These are phyloP conservation scores for Calameuta pallipes DNA, from an alignment of 2,888 invertebrate genomes.

Conservation along the genomic window DNA sequence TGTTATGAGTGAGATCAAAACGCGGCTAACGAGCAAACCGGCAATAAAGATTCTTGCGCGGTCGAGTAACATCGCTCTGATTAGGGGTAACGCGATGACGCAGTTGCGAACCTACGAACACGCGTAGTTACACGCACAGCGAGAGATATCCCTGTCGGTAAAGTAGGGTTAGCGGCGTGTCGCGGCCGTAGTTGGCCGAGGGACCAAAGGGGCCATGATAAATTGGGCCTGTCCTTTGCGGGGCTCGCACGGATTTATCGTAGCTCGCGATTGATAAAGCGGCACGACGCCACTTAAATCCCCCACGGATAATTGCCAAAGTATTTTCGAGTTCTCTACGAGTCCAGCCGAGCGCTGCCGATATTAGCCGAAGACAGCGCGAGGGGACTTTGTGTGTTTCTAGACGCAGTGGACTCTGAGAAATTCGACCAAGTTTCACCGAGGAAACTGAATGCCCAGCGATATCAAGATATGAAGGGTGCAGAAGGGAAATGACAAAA, in stretches of 20 bases:
- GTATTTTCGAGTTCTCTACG: background rate
- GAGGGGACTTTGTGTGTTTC: background rate
- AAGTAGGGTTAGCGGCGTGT: conserved; percentile 11
- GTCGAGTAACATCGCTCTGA: conserved; percentile 39
- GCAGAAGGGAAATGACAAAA: background rate
- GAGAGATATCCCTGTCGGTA: background rate
- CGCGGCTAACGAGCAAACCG: conserved; percentile 46
- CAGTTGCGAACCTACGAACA: conserved; percentile 46
- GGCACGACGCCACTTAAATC: background rate
- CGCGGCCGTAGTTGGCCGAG: conserved; percentile 15
- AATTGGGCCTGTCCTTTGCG: conserved; percentile 18
- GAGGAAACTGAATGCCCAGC: background rate
- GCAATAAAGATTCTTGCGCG: conserved; percentile 43
- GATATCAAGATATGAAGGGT: background rate
- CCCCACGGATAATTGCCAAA: background rate
- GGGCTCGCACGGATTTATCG: conserved; percentile 9
- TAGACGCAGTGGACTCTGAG: background rate
- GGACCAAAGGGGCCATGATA: conserved; percentile 28
- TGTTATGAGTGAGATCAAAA: conserved; percentile 40
- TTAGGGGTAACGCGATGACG: conserved; percentile 44
- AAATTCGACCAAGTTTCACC: background rate
- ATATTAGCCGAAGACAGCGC: background rate
- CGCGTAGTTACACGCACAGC: conserved; percentile 24
- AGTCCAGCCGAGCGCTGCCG: background rate
- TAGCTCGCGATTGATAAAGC: conserved; percentile 8